These are phyloP conservation scores for Rhinatrema bivittatum DNA, from an alignment of 2,797 vertebrate genomes.

Conservation along the genomic window DNA sequence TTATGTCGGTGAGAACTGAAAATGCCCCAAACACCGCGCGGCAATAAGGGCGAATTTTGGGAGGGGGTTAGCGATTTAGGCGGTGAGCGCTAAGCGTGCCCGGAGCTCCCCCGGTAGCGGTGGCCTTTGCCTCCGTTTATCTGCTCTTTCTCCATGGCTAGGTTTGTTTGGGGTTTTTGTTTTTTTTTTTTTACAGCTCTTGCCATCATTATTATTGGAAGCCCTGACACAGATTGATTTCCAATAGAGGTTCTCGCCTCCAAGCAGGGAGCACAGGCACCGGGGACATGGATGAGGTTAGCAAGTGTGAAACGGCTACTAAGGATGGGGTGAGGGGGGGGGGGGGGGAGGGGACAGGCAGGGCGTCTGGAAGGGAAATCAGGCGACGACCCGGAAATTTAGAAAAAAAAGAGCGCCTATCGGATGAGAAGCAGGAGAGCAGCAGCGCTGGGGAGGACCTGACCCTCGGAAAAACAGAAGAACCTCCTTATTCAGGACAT, in stretches of 20 bases:
- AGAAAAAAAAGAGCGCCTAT: no score
- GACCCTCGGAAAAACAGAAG: accelerated
- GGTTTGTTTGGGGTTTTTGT: no score
- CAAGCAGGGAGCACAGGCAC: neutral
- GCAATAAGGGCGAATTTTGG: neutral
- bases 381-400: no score
- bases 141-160: constrained; percentile 3
- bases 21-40: neutral
- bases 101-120: neutral
- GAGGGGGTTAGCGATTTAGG: no score
- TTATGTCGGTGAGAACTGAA: neutral
- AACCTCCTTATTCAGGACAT: accelerated
- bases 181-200: constrained; percentile 14
- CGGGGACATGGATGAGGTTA: neutral
- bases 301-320: neutral
- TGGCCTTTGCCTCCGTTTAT: constrained; percentile 8
- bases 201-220: constrained; percentile 4
- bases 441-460: accelerated
- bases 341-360: neutral
- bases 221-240: constrained; percentile 19
- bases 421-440: no score
- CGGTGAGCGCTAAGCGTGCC: neutral
- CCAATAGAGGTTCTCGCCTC: constrained; percentile 1
- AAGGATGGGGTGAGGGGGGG: neutral
- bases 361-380: neutral